Evolutionary conservation across 1,140 invertebrate genomes (phyloP).

Genomic region (Frieseomelitta varia): DNA sequence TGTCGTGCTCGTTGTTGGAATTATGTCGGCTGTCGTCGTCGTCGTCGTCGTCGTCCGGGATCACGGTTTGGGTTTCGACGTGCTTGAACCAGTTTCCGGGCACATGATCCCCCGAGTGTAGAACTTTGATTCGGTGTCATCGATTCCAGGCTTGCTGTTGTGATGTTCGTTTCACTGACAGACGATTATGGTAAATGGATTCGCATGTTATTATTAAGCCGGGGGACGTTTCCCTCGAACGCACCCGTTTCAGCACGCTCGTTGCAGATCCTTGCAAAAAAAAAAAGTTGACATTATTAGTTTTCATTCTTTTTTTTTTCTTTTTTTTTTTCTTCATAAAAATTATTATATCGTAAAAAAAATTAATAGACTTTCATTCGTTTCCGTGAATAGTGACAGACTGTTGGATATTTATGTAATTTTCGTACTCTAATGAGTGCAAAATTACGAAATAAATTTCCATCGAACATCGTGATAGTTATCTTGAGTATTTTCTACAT

Average conservation of each 20-base stretch:
- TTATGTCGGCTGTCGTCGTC: conserved; percentile 45
- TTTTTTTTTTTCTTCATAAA: neutral
- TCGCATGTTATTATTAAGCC: neutral
- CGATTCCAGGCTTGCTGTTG: conserved; percentile 68
- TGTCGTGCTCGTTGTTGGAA: conserved; percentile 10
- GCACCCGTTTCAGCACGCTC: neutral
- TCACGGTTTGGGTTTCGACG: conserved; percentile 56
- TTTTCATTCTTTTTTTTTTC: too few species aligned
- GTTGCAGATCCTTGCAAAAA: neutral
- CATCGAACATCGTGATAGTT: neutral
- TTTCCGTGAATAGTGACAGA: too few species aligned
- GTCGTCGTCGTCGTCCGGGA: conserved; percentile 38
- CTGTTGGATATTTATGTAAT: neutral
- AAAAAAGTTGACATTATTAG: neutral
- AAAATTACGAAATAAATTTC: neutral
- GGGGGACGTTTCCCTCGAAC: neutral
- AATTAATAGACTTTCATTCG: too few species aligned
- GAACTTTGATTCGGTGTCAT: conserved; percentile 23
- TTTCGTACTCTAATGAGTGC: neutral
- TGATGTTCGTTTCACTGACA: conserved; percentile 74
- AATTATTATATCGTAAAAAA: neutral
- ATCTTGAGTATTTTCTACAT: neutral
- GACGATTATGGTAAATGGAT: conserved; percentile 72
- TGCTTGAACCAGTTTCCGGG: conserved; percentile 31
- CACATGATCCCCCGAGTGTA: neutral